Percentiles rank a stretch among this genome's conserved stretches.
These are phyloP conservation scores for Zeugodacus cucurbitae DNA, from an alignment of 1,140 invertebrate genomes.

Conservation along the genomic window DNA sequence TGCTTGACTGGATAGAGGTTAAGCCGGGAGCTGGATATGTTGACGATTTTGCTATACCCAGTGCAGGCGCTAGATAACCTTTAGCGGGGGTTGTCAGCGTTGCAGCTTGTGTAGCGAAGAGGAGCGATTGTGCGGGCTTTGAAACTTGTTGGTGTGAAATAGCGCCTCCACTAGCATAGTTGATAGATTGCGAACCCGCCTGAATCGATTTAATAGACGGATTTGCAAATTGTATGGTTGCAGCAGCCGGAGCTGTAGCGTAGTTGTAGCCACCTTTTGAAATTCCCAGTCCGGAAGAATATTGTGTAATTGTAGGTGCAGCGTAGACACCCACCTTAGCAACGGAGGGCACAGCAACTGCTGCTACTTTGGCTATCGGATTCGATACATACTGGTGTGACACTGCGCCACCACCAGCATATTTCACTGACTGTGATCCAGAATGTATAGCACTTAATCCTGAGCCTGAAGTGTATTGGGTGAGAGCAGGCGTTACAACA, in stretches of 20 bases:
- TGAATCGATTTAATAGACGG: conserved; percentile 39
- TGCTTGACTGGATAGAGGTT: background rate
- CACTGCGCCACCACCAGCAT: conserved; percentile 39
- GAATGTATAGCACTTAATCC: background rate
- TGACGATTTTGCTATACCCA: conserved; percentile 47
- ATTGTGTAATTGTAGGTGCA: background rate
- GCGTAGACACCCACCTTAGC: too few relatives aligned
- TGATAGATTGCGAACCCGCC: background rate
- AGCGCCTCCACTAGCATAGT: conserved; percentile 46
- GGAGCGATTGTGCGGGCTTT: conserved; percentile 42
- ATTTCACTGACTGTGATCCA: background rate
- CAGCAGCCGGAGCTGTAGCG: background rate
- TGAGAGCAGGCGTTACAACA: conserved; percentile 17
- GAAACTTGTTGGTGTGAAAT: conserved; percentile 56
- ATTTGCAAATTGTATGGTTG: conserved; percentile 27
- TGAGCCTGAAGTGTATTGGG: background rate
- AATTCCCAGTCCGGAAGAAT: background rate
- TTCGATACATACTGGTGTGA: conserved; percentile 57
- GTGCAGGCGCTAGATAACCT: conserved; percentile 47
- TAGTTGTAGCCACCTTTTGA: background rate
- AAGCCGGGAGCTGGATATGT: conserved; percentile 24
- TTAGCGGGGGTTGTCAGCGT: conserved; percentile 26
- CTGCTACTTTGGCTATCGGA: conserved; percentile 28
- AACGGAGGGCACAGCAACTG: background rate
- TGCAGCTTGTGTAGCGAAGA: background rate